phyloP scores from a whole-genome alignment of 2,797 vertebrate species.

The Uromys caudimaculatus region DNA sequence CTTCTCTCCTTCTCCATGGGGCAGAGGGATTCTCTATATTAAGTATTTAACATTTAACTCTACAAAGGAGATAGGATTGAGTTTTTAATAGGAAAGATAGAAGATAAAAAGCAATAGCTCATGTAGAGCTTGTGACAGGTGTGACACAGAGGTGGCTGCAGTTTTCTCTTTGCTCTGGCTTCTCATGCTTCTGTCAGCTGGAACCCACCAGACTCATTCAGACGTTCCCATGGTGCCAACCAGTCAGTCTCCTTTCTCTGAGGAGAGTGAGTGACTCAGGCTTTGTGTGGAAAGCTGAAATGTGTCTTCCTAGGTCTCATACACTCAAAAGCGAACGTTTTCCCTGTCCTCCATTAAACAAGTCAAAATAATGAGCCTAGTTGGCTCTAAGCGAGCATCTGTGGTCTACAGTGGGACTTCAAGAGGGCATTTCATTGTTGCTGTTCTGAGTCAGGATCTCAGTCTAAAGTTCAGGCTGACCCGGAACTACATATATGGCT shows the following conservation, averaged over 20 bases:
- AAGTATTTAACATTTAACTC: neutral
- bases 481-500: neutral
- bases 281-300: neutral
- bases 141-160: neutral
- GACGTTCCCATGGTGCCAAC: neutral
- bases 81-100: neutral
- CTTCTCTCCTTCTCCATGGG: neutral
- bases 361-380: slow-evolving; percentile 5
- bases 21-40: neutral
- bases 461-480: neutral
- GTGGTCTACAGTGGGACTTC: neutral
- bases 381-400: neutral
- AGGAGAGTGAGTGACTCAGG: neutral
- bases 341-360: neutral
- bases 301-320: neutral
- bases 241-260: neutral
- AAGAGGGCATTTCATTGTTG: neutral
- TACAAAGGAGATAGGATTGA: neutral
- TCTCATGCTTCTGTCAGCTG: neutral
- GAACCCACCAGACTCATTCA: neutral
- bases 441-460: neutral
- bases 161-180: neutral
- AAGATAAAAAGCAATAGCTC: neutral
- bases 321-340: neutral
- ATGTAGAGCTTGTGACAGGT: neutral